Evolutionary conservation across 2,113 vertebrate genomes (phyloP), one percentile per base, ranked within the genome.

Genomic region (Chaetodon trifascialis): DNA sequence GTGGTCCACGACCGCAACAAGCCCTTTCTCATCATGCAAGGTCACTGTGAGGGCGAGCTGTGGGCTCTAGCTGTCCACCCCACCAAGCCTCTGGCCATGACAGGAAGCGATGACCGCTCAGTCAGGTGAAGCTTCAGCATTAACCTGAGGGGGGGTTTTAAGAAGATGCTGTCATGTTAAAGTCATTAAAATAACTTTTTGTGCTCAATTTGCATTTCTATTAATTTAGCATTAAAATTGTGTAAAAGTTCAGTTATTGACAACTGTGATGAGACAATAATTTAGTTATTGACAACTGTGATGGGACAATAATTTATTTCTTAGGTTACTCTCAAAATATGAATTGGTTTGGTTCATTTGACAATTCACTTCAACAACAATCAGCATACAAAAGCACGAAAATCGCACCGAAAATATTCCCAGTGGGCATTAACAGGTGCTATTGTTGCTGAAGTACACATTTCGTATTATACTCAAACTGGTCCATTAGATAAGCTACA

Each of bases 21-120:
- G 89, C 98, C 98, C 92, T 98, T 99, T 93, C 96, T 99, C 73
- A 97, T 99, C 89, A 99, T 99, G 98, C 98, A 99, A 95, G 98
- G 98, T 63, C 98, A 99, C 91, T 99, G 98, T 83, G 98, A 99
- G 94, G 98, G 98, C 0, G 98, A 99, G 89, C 96, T 99, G 7
- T 99, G 98, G 98, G 98, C 98, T n/a, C 92, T 99, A 84, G 98
- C 98, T 34, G 95, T 98, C 66, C 98, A 99, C 90, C 98, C 98
- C 62, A 98, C 97, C 62, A 99, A 99, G 87, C 98, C 98, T 3
- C 93, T 99, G 84, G 98, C 98, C 19, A 97, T 99, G 94, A 99
- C 98, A 5, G 98, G 98, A 86, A 99, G 98, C 4, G 98, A 99
- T 42, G 98, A 99, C 89, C 97, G 97, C 91, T 99, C 98, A 54